phyloP scores from a whole-genome alignment of 2,797 vertebrate species.

The Mormyrus hasselquistii region DNA sequence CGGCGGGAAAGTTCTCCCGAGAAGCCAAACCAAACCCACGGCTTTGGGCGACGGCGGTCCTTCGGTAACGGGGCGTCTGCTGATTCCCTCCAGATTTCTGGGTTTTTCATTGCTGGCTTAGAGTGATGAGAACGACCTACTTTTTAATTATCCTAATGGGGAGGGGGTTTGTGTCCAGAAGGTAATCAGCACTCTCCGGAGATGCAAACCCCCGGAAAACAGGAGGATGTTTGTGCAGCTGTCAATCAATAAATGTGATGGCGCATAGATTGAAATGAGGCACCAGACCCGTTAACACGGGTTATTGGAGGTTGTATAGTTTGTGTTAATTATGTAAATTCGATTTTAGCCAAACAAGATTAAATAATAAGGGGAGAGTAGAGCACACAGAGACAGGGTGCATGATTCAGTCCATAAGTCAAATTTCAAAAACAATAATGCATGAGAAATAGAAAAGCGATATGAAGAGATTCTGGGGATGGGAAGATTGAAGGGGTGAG shows the following conservation, averaged over 20 bases:
- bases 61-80: neutral
- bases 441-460: neutral
- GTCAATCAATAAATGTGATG: neutral
- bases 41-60: neutral
- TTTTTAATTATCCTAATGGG: neutral
- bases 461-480: neutral
- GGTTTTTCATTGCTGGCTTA: too few species aligned
- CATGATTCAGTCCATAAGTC: neutral
- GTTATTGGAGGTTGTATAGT: neutral
- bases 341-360: neutral
- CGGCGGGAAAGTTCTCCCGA: neutral
- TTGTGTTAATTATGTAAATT: neutral
- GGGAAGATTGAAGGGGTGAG: neutral
- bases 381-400: neutral
- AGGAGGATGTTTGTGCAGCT: neutral
- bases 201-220: neutral
- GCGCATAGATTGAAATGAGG: neutral
- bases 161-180: neutral
- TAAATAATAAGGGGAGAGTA: neutral
- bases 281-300: neutral
- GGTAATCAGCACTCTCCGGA: neutral
- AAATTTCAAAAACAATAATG: neutral
- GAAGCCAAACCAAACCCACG: neutral
- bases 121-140: neutral
- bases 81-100: neutral